Percentiles rank a stretch among this genome's conserved stretches.
These are phyloP conservation scores for Ormyrus pomaceus DNA, from an alignment of 2,888 invertebrate species.

Conservation along the genomic window DNA sequence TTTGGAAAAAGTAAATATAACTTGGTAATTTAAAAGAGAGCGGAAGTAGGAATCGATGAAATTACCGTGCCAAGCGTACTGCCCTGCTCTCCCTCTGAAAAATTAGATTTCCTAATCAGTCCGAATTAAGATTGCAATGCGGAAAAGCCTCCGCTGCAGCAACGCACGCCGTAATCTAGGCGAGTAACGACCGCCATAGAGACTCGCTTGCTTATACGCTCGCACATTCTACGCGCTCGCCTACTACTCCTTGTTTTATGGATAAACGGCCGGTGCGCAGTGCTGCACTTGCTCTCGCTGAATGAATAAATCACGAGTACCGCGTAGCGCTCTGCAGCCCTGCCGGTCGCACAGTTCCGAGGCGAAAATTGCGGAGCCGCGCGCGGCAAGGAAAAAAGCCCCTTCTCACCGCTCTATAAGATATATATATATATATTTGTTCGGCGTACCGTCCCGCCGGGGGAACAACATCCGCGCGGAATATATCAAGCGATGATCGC, in stretches of 20 bases:
- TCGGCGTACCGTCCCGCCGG: slow-evolving; percentile 19
- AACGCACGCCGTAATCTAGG: no score
- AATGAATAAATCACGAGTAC: slow-evolving; percentile 67
- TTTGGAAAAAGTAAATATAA: no score
- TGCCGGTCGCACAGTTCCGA: neutral
- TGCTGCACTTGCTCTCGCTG: neutral
- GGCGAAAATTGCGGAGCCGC: neutral
- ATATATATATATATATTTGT: neutral
- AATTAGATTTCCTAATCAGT: slow-evolving; percentile 10
- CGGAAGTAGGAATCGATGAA: no score
- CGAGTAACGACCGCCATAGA: no score
- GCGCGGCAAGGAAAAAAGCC: slow-evolving; percentile 16
- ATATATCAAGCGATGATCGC: slow-evolving; percentile 32
- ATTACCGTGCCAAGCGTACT: no score
- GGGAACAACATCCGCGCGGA: slow-evolving; percentile 9
- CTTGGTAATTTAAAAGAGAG: no score
- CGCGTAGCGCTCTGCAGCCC: slow-evolving; percentile 41
- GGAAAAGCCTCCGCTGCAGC: neutral
- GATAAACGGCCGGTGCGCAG: slow-evolving; percentile 63
- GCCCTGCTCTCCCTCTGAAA: neutral
- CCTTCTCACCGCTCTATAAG: neutral
- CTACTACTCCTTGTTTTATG: slow-evolving; percentile 60
- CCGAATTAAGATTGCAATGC: neutral
- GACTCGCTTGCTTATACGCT: no score
- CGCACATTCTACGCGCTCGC: slow-evolving; percentile 3